Evolutionary conservation across 1,140 invertebrate species (phyloP).

Genomic region (Drepana arcuata): DNA sequence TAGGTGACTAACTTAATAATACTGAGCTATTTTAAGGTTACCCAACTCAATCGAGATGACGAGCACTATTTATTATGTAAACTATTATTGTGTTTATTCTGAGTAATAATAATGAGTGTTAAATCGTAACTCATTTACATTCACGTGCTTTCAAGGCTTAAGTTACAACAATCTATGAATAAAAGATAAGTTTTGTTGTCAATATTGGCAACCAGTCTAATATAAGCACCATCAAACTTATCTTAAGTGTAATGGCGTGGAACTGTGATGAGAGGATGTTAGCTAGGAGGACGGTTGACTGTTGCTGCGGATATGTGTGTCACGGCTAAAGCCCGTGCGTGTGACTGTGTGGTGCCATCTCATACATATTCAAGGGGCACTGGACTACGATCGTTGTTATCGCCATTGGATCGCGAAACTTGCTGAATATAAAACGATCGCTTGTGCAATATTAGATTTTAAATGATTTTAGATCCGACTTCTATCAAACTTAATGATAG

Average conservation of each 20-base stretch:
- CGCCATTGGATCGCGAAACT: slow-evolving; percentile 56
- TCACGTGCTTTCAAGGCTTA: too few species aligned
- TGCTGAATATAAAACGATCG: slow-evolving; percentile 55
- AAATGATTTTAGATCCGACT: slow-evolving; percentile 55
- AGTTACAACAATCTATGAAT: too few species aligned
- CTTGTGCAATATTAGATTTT: slow-evolving; percentile 54
- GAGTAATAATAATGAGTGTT: too few species aligned
- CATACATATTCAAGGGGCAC: slow-evolving; percentile 58
- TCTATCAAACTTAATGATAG: too few species aligned
- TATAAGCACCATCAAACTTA: slow-evolving; percentile 8
- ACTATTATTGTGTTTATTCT: too few species aligned
- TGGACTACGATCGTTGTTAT: slow-evolving; percentile 42
- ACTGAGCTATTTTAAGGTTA: too few species aligned
- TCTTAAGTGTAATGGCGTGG: slow-evolving; percentile 10
- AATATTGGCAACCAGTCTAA: slow-evolving; percentile 7
- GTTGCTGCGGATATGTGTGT: slow-evolving; percentile 48
- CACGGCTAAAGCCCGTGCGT: slow-evolving; percentile 48
- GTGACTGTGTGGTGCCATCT: slow-evolving; percentile 35
- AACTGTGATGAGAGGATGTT: slow-evolving; percentile 17
- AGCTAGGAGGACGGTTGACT: slow-evolving; percentile 28
- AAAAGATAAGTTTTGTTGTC: too few species aligned
- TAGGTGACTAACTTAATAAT: too few species aligned
- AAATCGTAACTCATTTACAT: too few species aligned
- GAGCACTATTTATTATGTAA: too few species aligned
- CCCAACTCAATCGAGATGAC: too few species aligned